phyloP scores from a whole-genome alignment of 2,888 invertebrate genomes.

The Athetis lepigone region DNA sequence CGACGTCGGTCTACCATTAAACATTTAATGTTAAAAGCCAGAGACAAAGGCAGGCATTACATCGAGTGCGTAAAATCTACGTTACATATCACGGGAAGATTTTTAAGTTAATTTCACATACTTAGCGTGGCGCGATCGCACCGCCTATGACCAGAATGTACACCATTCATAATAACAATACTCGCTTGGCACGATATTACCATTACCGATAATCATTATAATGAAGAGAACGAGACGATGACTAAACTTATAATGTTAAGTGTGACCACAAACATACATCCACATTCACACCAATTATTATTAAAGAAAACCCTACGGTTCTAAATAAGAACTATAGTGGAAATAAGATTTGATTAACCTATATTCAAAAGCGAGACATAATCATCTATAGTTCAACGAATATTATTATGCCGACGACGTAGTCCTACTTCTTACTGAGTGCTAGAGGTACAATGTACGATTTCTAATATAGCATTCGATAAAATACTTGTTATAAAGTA shows the following conservation, averaged over 20 bases:
- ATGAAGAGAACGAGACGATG: conserved; percentile 78
- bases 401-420: conserved; percentile 81
- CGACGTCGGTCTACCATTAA: conserved; percentile 35
- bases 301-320: conserved; percentile 80
- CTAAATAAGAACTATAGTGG: conserved; percentile 82
- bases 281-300: conserved; percentile 77
- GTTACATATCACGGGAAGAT: conserved; percentile 70
- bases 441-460: conserved; percentile 72
- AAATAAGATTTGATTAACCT: conserved; percentile 80
- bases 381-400: conserved; percentile 77
- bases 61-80: conserved; percentile 65
- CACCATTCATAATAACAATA: conserved; percentile 83
- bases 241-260: conserved; percentile 80
- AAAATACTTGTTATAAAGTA: conserved; percentile 78
- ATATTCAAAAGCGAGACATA: conserved; percentile 79
- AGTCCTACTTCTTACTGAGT: conserved; percentile 74
- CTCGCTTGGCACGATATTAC: conserved; percentile 79
- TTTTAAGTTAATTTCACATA: conserved; percentile 76
- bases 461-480: conserved; percentile 70
- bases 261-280: conserved; percentile 85
- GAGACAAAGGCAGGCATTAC: conserved; percentile 68
- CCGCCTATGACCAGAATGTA: conserved; percentile 89
- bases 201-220: conserved; percentile 72
- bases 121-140: conserved; percentile 77
- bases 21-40: conserved; percentile 56